phyloP scores from a whole-genome alignment of 2,797 vertebrate species.

The Orientallactaga sibirica region DNA sequence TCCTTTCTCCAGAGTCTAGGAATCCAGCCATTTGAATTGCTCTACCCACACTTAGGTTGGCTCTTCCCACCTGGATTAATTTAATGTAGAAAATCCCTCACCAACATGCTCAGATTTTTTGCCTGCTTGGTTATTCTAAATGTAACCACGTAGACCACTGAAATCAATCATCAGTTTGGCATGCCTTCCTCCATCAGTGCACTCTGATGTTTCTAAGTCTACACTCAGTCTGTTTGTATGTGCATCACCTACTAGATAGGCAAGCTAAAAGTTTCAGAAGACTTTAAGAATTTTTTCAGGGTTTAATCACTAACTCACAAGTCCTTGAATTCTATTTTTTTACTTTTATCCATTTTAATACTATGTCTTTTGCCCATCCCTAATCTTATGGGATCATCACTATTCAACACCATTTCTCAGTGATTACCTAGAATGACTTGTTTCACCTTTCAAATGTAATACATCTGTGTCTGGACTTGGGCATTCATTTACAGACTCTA shows the following conservation, averaged over 20 bases:
- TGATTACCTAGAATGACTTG: conserved; percentile 54
- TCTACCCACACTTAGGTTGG: too few relatives aligned
- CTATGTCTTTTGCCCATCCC: conserved; percentile 1
- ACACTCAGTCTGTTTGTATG: background rate
- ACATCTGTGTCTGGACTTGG: conserved; percentile 54
- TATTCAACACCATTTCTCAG: conserved; percentile 32
- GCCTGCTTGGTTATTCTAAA: too few relatives aligned
- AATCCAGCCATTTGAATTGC: too few relatives aligned
- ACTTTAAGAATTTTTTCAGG: background rate
- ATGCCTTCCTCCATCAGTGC: background rate
- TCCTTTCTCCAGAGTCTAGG: too few relatives aligned
- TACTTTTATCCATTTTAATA: conserved; percentile 23
- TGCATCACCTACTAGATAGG: background rate
- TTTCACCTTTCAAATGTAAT: conserved; percentile 65
- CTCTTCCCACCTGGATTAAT: too few relatives aligned
- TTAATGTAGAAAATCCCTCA: too few relatives aligned
- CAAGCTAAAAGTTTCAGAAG: background rate
- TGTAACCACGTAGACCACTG: too few relatives aligned
- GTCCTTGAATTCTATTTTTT: background rate
- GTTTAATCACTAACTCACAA: background rate
- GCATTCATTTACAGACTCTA: conserved; percentile 53
- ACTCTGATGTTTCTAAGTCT: background rate
- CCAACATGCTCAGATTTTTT: too few relatives aligned
- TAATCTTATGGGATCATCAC: background rate
- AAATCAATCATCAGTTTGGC: too few relatives aligned